A percentile compares a stretch with the other conserved stretches of the same genome.
Conservation (phyloP, 2,797 vertebrate species). For the Poliocrania exsul region DNA sequence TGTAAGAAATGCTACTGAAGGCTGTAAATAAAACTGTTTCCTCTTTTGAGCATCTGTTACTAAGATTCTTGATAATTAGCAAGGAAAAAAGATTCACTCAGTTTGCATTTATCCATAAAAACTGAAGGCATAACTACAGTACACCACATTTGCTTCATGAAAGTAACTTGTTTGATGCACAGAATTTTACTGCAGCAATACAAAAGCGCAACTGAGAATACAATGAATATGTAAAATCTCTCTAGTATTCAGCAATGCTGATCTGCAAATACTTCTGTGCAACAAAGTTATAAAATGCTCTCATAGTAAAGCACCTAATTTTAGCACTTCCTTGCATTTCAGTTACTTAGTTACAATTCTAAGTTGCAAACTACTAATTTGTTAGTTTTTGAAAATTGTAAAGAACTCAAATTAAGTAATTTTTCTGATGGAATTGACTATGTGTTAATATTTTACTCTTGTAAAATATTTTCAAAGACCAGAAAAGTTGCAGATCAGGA, state of each 20-base stretch:
- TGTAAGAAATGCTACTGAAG: neutral
- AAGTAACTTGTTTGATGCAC: constrained; percentile 78
- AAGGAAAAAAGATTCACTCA: constrained; percentile 81
- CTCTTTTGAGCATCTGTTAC: neutral
- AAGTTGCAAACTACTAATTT: neutral
- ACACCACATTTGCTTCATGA: constrained; percentile 70
- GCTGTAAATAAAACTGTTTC: neutral
- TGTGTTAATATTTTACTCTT: neutral
- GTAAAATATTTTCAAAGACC: constrained; percentile 26
- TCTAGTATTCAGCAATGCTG: constrained; percentile 80
- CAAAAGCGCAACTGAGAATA: constrained; percentile 70
- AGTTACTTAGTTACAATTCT: neutral
- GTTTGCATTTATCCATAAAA: constrained; percentile 77
- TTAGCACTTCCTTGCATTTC: constrained; percentile 21
- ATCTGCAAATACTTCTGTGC: constrained; percentile 84
- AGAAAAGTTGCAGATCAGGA: constrained; percentile 87
- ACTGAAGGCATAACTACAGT: constrained; percentile 63
- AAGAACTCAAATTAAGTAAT: constrained; percentile 33
- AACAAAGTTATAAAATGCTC: constrained; percentile 69
- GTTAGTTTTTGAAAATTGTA: neutral
- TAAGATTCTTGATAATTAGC: neutral
- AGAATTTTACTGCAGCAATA: constrained; percentile 79
- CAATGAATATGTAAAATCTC: constrained; percentile 56
- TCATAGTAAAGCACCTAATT: neutral
- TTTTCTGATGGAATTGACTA: constrained; percentile 4